Evolutionary conservation across 2,113 vertebrate species (phyloP).

Genomic region (Chiloscyllium plagiosum): DNA sequence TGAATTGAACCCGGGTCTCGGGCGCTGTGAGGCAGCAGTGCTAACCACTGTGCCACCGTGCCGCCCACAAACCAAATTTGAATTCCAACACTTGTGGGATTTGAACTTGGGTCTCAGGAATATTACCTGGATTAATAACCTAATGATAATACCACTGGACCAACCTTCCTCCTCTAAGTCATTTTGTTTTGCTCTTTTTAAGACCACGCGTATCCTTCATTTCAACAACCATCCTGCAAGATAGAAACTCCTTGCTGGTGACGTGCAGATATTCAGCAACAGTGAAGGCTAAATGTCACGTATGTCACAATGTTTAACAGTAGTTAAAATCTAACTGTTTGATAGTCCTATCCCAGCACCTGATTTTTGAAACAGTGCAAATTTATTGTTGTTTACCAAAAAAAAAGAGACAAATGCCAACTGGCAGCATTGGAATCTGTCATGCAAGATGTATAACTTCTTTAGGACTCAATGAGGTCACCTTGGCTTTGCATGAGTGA

Average conservation of each 20-base stretch:
- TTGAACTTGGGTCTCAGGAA: too few species aligned
- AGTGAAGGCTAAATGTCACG: not conserved
- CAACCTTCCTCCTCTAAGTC: too few species aligned
- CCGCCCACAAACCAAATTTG: too few species aligned
- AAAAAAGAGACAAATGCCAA: not conserved
- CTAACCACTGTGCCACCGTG: too few species aligned
- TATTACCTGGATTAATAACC: too few species aligned
- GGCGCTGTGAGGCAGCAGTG: too few species aligned
- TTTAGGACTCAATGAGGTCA: not conserved
- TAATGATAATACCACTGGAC: too few species aligned
- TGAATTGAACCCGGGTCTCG: too few species aligned
- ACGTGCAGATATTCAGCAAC: not conserved
- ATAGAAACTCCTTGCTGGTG: not conserved
- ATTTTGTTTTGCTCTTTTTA: not conserved
- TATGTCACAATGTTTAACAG: not conserved
- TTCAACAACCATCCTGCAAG: not conserved
- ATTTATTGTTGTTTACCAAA: not conserved
- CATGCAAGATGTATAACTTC: not conserved
- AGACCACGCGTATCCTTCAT: too few species aligned
- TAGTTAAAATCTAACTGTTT: not conserved
- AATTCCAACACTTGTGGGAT: too few species aligned
- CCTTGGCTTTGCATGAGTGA: not conserved
- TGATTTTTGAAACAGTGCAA: not conserved
- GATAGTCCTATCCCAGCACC: not conserved
- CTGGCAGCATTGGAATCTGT: not conserved